A percentile compares a stretch with the other conserved stretches of the same genome.
Conservation (phyloP, 2,113 vertebrate species). For the Calypte anna region DNA sequence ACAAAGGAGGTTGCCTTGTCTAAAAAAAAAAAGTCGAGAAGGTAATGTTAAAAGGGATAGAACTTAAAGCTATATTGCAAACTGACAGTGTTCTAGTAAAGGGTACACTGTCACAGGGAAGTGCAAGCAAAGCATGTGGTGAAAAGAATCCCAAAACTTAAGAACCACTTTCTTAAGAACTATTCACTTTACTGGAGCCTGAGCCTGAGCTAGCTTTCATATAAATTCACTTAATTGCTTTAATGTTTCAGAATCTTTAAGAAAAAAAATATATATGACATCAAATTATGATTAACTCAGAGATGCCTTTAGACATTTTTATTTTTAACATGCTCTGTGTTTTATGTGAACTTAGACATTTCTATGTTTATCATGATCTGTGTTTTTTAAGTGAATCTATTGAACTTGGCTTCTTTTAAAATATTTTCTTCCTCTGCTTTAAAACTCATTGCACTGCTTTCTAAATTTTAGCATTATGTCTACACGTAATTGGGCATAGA, state of each 20-base stretch:
- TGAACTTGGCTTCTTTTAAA: background rate
- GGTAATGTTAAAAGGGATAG: background rate
- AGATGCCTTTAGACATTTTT: background rate
- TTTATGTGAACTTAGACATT: background rate
- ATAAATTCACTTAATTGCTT: background rate
- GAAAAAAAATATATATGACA: background rate
- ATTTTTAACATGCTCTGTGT: background rate
- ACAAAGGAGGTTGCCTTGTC: background rate
- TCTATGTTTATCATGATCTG: background rate
- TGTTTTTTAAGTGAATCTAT: background rate
- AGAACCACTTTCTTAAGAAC: background rate
- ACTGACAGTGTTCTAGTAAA: background rate
- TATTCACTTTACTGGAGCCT: background rate
- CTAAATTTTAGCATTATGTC: background rate
- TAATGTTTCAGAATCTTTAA: background rate
- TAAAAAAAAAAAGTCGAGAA: background rate
- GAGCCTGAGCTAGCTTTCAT: background rate
- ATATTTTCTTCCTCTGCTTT: constrained; percentile 1
- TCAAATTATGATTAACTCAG: background rate
- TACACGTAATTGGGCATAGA: background rate
- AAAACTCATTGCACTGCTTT: background rate
- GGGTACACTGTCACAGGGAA: background rate
- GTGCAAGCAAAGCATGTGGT: background rate
- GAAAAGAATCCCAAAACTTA: background rate
- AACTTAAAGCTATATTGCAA: background rate